Evolutionary conservation across 2,888 invertebrate species (phyloP).

Genomic region (Pomacea canaliculata): DNA sequence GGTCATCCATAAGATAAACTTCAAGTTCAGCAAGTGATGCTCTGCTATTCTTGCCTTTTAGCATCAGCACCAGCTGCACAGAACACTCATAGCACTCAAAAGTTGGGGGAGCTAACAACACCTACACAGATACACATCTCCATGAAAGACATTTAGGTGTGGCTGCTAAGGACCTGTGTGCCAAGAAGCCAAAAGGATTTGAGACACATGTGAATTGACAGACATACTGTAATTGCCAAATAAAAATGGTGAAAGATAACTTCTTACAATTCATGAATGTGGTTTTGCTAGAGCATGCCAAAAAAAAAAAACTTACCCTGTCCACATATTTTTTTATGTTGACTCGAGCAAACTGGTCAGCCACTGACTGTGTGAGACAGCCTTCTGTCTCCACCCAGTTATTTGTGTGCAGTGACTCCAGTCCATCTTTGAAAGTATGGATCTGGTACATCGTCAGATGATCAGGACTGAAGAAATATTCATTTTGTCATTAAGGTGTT

Average conservation of each 20-base stretch:
- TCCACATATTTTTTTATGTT: constrained; percentile 40
- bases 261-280: no score
- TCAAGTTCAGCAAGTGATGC: constrained; percentile 45
- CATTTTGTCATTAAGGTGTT: no score
- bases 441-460: constrained; percentile 14
- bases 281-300: no score
- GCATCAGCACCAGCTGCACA: constrained; percentile 41
- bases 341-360: constrained; percentile 41
- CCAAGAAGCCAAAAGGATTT: no score
- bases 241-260: no score
- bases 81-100: neutral
- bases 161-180: no score
- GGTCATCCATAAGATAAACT: constrained; percentile 50
- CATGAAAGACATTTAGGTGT: no score
- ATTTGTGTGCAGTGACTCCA: constrained; percentile 32
- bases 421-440: constrained; percentile 6
- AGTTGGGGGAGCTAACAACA: neutral
- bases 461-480: neutral
- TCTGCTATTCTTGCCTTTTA: constrained; percentile 32
- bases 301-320: constrained; percentile 35
- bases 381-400: constrained; percentile 42
- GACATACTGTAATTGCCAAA: no score
- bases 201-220: no score
- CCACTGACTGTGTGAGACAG: constrained; percentile 37
- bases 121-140: no score